These are phyloP conservation scores for Ephialtes manifestator DNA, from an alignment of 2,888 invertebrate genomes.

Conservation along the genomic window DNA sequence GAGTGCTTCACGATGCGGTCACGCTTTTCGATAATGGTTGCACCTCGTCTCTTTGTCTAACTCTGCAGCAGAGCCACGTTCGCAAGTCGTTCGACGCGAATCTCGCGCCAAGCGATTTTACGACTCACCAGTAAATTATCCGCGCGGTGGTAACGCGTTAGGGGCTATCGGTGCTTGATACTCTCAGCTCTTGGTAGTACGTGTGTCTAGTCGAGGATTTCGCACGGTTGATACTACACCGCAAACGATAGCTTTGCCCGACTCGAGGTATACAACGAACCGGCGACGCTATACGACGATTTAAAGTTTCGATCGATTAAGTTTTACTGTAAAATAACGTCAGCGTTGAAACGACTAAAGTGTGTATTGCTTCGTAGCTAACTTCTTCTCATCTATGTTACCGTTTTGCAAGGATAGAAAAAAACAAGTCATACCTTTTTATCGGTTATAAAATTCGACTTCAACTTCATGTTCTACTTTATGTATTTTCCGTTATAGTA, in stretches of 20 bases:
- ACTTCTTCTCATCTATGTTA: not conserved
- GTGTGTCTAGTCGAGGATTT: slow-evolving; percentile 47
- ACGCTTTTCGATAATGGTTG: slow-evolving; percentile 61
- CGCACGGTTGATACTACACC: slow-evolving; percentile 14
- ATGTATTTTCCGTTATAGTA: not conserved
- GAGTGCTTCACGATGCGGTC: slow-evolving; percentile 40
- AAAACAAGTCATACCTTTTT: not conserved
- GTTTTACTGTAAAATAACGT: not conserved
- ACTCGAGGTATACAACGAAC: not conserved
- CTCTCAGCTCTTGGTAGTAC: slow-evolving; percentile 31
- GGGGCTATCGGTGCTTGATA: slow-evolving; percentile 34
- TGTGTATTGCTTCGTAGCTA: not conserved
- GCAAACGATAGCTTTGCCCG: not conserved
- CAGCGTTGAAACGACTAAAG: not conserved
- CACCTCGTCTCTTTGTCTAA: slow-evolving; percentile 8
- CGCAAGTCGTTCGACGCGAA: slow-evolving; percentile 9
- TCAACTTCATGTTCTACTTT: not conserved
- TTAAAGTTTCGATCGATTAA: slow-evolving; percentile 1
- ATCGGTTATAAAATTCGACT: not conserved
- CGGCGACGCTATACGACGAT: not conserved
- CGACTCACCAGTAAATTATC: slow-evolving; percentile 62
- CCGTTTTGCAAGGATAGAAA: not conserved
- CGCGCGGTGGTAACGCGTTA: slow-evolving; percentile 41
- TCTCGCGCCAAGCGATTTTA: slow-evolving; percentile 50
- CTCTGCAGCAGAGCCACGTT: slow-evolving; percentile 23